Conservation (phyloP, 2,113 vertebrate species). For the Tragelaphus scriptus region DNA sequence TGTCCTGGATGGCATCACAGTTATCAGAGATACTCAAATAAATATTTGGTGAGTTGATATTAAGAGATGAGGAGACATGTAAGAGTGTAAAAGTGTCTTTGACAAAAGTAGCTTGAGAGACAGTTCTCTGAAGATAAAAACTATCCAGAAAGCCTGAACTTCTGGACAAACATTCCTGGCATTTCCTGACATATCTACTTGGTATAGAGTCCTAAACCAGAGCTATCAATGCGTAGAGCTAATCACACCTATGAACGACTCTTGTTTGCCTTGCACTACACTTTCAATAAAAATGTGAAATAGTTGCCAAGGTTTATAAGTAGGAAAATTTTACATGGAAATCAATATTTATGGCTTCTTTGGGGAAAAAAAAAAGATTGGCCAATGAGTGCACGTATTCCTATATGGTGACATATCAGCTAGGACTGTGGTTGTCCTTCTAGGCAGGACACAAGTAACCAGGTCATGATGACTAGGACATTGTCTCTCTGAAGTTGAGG, state of each 20-base stretch:
- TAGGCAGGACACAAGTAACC: background rate
- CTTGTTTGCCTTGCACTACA: background rate
- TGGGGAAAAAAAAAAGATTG: background rate
- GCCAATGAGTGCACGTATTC: background rate
- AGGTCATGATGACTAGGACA: background rate
- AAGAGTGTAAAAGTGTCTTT: background rate
- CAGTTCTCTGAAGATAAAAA: background rate
- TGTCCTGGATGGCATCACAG: background rate
- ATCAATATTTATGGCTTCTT: constrained; percentile 19
- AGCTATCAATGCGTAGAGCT: background rate
- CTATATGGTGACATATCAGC: background rate
- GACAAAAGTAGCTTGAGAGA: background rate
- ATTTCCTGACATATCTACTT: background rate
- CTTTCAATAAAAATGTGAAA: background rate
- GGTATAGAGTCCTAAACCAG: background rate
- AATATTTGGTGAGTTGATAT: background rate
- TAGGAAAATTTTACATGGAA: constrained; percentile 8
- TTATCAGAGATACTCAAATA: background rate
- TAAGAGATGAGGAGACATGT: background rate
- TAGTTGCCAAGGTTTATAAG: constrained; percentile 25
- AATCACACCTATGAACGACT: background rate
- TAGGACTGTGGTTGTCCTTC: background rate
- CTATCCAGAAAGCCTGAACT: background rate
- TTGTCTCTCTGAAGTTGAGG: background rate
- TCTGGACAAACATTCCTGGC: background rate